These are phyloP conservation scores for Clavelina lepadiformis DNA, from an alignment of 23 tunicate species.

Conservation along the genomic window DNA sequence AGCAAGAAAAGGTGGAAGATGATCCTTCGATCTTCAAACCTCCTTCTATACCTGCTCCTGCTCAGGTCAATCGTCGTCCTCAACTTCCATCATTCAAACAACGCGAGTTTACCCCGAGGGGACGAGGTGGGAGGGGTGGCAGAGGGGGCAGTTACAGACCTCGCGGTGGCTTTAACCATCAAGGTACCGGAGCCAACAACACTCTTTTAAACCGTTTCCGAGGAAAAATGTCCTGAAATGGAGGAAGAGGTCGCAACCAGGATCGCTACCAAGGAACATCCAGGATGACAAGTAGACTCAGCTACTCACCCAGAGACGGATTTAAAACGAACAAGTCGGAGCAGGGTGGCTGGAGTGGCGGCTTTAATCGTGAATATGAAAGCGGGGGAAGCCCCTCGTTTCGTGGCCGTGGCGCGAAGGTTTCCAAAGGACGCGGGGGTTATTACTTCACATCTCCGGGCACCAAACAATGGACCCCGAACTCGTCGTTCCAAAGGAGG, in stretches of 20 bases:
- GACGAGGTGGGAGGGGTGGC: conserved; percentile 69
- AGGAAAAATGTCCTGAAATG: conserved; percentile 5
- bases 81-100: conserved; percentile 30
- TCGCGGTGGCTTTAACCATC: conserved; percentile 23
- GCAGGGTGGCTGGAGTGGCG: conserved; percentile 18
- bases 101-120: conserved; percentile 55
- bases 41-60: conserved; percentile 30
- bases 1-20: conserved; percentile 22
- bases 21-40: conserved; percentile 22
- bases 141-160: conserved; percentile 4
- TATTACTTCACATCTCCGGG: no score
- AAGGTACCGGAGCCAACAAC: conserved; percentile 4
- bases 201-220: conserved; percentile 12
- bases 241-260: conserved; percentile 19
- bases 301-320: conserved; percentile 69
- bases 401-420: no score
- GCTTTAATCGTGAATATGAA: no score
- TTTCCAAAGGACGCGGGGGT: no score
- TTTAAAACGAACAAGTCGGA: conserved; percentile 44
- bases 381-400: no score
- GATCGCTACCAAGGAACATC: conserved; percentile 39
- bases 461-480: no score
- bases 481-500: no score
- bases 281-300: conserved; percentile 33
- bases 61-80: conserved; percentile 22